phyloP scores from a whole-genome alignment of 2,113 vertebrate genomes.

The Spheniscus mendiculus region DNA sequence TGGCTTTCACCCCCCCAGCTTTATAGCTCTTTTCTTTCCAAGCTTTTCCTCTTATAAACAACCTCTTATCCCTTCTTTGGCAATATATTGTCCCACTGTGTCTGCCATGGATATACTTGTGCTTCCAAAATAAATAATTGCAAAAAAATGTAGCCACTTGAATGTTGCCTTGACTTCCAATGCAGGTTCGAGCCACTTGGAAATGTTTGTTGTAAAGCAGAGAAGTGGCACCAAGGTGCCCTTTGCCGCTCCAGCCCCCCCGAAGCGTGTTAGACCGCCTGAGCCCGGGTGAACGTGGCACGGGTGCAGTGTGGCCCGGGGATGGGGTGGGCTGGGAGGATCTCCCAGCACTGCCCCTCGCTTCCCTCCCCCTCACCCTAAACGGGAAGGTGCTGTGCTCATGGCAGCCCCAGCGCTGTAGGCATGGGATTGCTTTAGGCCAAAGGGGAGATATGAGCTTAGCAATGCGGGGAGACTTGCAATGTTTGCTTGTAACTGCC shows the following conservation, averaged over 20 bases:
- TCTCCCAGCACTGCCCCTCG: neutral
- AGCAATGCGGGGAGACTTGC: neutral
- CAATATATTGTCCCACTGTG: neutral
- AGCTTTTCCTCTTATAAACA: neutral
- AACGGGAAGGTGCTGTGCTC: neutral
- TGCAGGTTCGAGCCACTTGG: neutral
- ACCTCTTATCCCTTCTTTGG: conserved; percentile 3
- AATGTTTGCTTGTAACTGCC: neutral
- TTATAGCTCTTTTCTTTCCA: neutral
- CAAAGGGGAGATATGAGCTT: neutral
- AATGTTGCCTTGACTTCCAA: neutral
- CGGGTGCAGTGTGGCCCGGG: accelerated
- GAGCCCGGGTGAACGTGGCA: accelerated
- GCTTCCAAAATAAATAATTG: conserved; percentile 43
- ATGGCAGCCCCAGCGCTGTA: neutral
- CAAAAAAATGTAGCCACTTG: neutral
- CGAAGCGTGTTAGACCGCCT: accelerated
- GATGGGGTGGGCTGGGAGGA: neutral
- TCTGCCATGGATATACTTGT: neutral
- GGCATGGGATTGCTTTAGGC: neutral
- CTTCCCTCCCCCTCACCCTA: neutral
- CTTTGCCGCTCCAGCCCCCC: neutral
- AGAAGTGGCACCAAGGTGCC: accelerated
- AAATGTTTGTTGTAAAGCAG: neutral
- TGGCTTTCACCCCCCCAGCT: neutral